phyloP scores from a whole-genome alignment of 2,888 invertebrate genomes.

The Lagria hirta region DNA sequence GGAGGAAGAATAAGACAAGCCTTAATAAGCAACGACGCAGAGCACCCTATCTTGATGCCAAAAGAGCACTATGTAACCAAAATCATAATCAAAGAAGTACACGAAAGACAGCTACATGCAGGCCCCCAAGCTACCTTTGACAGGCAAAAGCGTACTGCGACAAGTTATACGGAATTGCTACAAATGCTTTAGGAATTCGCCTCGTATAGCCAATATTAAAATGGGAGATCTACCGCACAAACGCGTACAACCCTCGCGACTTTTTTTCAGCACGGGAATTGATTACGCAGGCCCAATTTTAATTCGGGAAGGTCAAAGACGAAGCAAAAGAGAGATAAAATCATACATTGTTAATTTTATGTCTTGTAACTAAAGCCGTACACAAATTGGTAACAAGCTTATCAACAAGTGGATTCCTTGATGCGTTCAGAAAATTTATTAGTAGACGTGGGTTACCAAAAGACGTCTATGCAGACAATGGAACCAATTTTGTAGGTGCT shows the following conservation, averaged over 20 bases:
- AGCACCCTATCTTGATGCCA: slow-evolving; percentile 25
- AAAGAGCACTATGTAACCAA: slow-evolving; percentile 19
- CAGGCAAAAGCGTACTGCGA: slow-evolving; percentile 22
- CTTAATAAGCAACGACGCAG: slow-evolving; percentile 17
- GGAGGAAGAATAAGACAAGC: slow-evolving; percentile 25
- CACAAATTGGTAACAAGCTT: slow-evolving; percentile 25
- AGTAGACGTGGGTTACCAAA: slow-evolving; percentile 17
- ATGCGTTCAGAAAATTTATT: slow-evolving; percentile 24
- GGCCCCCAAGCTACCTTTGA: slow-evolving; percentile 27
- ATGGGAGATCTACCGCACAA: slow-evolving; percentile 27
- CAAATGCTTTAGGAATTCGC: too few relatives aligned
- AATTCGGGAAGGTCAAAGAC: slow-evolving; percentile 20
- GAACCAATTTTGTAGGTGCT: slow-evolving; percentile 23
- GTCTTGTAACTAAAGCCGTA: slow-evolving; percentile 22
- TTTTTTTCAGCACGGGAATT: slow-evolving; percentile 28
- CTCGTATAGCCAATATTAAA: slow-evolving; percentile 14
- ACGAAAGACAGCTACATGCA: slow-evolving; percentile 23
- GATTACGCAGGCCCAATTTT: slow-evolving; percentile 30
- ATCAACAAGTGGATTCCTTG: slow-evolving; percentile 18
- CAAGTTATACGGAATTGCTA: slow-evolving; percentile 21
- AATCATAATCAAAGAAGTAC: slow-evolving; percentile 14
- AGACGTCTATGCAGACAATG: slow-evolving; percentile 23
- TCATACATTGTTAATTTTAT: slow-evolving; percentile 25
- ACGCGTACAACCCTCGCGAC: slow-evolving; percentile 21
- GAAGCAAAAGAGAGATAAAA: slow-evolving; percentile 17